Percentiles rank a stretch among this genome's conserved stretches.
Conservation (phyloP, 2,888 invertebrate species). For the Troides oblongomaculatus region DNA sequence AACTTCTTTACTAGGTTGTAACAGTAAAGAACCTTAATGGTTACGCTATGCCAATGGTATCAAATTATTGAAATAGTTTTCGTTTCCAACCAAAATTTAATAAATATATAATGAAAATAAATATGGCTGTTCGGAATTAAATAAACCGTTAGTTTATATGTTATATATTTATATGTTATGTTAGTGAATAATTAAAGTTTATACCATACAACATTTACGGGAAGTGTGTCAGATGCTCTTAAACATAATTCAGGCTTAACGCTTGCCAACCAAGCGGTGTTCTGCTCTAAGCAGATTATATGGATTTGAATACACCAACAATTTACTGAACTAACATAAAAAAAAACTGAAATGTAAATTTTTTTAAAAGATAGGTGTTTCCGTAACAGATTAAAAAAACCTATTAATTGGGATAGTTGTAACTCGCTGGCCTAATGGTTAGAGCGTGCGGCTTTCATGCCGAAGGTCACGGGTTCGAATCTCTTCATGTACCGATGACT, state of each 20-base stretch:
- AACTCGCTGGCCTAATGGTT: too few species aligned
- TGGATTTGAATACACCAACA: background rate
- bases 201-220: constrained; percentile 5
- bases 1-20: too few species aligned
- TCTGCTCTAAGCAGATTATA: background rate
- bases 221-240: constrained; percentile 19
- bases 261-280: constrained; percentile 1
- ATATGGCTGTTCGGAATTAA: background rate
- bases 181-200: constrained; percentile 1
- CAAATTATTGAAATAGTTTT: too few species aligned
- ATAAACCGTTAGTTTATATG: background rate
- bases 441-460: too few species aligned
- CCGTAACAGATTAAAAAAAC: too few species aligned
- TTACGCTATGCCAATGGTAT: too few species aligned
- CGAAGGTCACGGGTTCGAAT: too few species aligned
- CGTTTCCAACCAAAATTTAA: too few species aligned
- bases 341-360: background rate
- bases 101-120: background rate
- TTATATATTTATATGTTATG: background rate
- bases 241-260: constrained; percentile 14
- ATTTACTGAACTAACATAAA: background rate
- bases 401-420: too few species aligned
- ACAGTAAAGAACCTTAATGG: too few species aligned
- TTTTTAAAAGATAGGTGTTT: background rate
- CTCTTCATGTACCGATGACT: too few species aligned